A percentile compares a stretch with the other conserved stretches of the same genome.
phyloP scores from a whole-genome alignment of 2,888 invertebrate species.

The Brachypterus glaber region DNA sequence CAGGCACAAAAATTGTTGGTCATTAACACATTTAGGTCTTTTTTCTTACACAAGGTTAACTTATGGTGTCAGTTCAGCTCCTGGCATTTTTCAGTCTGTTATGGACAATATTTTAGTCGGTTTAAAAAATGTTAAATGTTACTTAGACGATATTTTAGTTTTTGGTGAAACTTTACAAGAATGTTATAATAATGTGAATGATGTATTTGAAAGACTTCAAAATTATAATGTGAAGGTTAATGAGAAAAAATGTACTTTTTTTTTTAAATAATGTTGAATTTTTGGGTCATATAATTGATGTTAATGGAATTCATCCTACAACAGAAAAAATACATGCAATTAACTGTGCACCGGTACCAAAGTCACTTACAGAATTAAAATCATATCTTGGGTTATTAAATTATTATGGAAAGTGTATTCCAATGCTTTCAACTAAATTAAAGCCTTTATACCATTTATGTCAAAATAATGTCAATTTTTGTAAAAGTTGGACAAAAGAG shows the following conservation, averaged over 20 bases:
- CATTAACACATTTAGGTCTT: slow-evolving; percentile 25
- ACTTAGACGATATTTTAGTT: slow-evolving; percentile 23
- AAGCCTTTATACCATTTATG: slow-evolving; percentile 9
- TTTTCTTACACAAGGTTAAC: slow-evolving; percentile 22
- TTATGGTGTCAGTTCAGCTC: slow-evolving; percentile 23
- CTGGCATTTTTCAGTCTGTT: slow-evolving; percentile 20
- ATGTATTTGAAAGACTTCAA: slow-evolving; percentile 1
- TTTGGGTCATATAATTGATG: slow-evolving; percentile 21
- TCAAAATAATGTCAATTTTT: slow-evolving; percentile 9
- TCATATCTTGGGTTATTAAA: slow-evolving; percentile 11
- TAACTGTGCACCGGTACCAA: slow-evolving; percentile 9
- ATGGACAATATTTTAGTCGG: slow-evolving; percentile 15
- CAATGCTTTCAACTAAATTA: background rate
- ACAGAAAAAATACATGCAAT: slow-evolving; percentile 11
- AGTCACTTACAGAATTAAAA: slow-evolving; percentile 12
- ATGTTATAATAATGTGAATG: slow-evolving; percentile 3
- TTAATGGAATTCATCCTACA: slow-evolving; percentile 13
- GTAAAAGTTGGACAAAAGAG: slow-evolving; percentile 18
- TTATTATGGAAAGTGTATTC: slow-evolving; percentile 3
- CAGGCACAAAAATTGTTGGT: slow-evolving; percentile 20
- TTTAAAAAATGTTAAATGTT: slow-evolving; percentile 9
- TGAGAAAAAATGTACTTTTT: slow-evolving; percentile 19
- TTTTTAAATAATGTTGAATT: slow-evolving; percentile 21
- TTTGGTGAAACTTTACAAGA: slow-evolving; percentile 3
- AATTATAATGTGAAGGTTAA: slow-evolving; percentile 6